These are phyloP conservation scores for Pomacea canaliculata DNA, from an alignment of 2,888 invertebrate species.

Conservation along the genomic window DNA sequence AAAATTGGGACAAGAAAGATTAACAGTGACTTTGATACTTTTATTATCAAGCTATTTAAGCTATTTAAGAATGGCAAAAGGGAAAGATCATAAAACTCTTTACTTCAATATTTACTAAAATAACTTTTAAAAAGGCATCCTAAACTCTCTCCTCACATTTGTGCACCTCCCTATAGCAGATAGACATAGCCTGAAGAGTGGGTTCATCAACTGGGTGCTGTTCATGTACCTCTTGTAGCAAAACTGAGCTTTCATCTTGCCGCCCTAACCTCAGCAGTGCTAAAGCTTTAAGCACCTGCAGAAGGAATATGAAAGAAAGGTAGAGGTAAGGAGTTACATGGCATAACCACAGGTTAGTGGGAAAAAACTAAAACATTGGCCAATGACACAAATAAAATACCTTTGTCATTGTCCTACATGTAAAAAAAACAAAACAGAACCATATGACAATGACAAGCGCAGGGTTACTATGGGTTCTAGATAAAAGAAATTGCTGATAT, in stretches of 20 bases:
- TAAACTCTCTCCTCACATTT: conserved; percentile 78
- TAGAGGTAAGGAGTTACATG: not conserved
- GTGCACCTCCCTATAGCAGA: conserved; percentile 93
- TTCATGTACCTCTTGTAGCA: conserved; percentile 78
- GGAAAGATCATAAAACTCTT: no score
- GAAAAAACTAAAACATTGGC: not conserved
- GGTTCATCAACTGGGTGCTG: conserved; percentile 85
- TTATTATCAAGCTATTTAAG: no score
- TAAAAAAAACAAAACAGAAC: not conserved
- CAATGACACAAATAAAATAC: not conserved
- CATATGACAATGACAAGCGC: no score
- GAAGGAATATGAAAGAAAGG: not conserved
- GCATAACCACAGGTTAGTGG: not conserved
- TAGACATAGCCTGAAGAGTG: conserved; percentile 94
- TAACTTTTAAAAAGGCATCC: not conserved
- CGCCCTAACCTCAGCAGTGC: conserved; percentile 90
- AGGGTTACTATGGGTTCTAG: no score
- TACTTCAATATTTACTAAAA: not conserved
- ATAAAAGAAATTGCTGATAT: no score
- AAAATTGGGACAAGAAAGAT: no score
- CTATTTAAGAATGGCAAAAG: no score
- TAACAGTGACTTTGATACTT: no score
- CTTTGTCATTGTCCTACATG: not conserved
- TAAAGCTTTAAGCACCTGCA: conserved; percentile 87
- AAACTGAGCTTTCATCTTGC: conserved; percentile 81